These are phyloP conservation scores for Tetrao urogallus DNA, from an alignment of 2,113 vertebrate genomes.

Conservation along the genomic window DNA sequence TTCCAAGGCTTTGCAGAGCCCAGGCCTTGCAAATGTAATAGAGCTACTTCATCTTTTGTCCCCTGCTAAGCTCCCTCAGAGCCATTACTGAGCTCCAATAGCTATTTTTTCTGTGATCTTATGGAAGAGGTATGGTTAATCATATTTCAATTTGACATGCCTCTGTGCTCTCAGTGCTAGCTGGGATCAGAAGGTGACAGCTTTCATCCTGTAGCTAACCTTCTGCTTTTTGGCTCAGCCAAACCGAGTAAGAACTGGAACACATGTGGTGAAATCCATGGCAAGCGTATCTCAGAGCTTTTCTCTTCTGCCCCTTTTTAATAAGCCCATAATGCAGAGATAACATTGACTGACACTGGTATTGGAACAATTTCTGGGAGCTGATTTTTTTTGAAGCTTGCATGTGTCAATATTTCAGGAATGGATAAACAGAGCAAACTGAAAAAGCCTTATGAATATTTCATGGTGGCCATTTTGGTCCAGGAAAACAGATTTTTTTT, in stretches of 20 bases:
- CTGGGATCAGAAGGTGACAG: neutral
- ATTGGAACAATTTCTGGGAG: neutral
- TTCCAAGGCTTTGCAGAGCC: too few relatives aligned
- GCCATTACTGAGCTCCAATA: neutral
- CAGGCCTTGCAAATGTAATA: fast-evolving
- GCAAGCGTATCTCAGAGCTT: neutral
- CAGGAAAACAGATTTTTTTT: neutral
- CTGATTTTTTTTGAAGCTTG: neutral
- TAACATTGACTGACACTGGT: neutral
- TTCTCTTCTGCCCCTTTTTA: neutral
- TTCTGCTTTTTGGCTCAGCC: neutral
- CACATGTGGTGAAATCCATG: neutral
- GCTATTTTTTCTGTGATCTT: neutral
- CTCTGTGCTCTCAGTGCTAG: neutral
- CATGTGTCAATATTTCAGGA: neutral
- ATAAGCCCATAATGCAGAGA: neutral
- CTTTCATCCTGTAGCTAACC: neutral
- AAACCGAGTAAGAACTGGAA: neutral
- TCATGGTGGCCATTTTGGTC: neutral
- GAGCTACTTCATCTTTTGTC: neutral
- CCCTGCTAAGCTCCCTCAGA: neutral
- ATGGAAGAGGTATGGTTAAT: neutral
- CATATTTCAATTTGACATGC: neutral
- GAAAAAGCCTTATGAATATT: neutral
- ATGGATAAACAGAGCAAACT: neutral